Evolutionary conservation across 1,140 invertebrate species (phyloP).

Genomic region (Drosophila punjabiensis): DNA sequence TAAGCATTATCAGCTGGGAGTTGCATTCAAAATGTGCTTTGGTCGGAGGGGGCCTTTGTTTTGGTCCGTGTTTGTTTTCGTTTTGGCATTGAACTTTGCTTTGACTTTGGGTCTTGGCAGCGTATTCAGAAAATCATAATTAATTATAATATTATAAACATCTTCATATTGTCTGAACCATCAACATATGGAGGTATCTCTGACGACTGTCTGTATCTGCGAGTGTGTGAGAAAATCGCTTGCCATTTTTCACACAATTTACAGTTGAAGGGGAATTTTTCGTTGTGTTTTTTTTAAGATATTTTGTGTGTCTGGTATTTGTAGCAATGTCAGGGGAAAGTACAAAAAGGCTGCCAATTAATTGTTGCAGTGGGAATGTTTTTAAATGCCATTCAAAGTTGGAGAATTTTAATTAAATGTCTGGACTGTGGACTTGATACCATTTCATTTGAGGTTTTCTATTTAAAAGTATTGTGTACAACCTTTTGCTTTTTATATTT

Average conservation of each 20-base stretch:
- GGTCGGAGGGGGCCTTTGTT: conserved; percentile 41
- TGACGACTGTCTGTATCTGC: conserved; percentile 15
- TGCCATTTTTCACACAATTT: conserved; percentile 64
- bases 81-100: conserved; percentile 80
- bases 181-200: conserved; percentile 30
- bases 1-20: conserved; percentile 73
- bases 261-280: conserved; percentile 40
- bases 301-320: conserved; percentile 32
- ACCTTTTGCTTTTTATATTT: no score
- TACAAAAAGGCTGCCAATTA: conserved; percentile 22
- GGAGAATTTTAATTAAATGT: conserved; percentile 17
- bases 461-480: background rate
- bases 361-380: conserved; percentile 36
- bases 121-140: conserved; percentile 66
- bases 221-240: conserved; percentile 65
- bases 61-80: conserved; percentile 46
- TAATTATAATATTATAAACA: conserved; percentile 80
- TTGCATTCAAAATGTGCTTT: conserved; percentile 61
- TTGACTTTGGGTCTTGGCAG: conserved; percentile 72
- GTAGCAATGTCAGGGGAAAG: conserved; percentile 64
- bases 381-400: conserved; percentile 9
- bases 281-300: conserved; percentile 20
- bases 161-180: conserved; percentile 67
- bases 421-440: background rate
- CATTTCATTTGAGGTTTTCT: background rate